Conservation (phyloP, 2,888 invertebrate genomes). For the Trileptium ribeirensis region DNA sequence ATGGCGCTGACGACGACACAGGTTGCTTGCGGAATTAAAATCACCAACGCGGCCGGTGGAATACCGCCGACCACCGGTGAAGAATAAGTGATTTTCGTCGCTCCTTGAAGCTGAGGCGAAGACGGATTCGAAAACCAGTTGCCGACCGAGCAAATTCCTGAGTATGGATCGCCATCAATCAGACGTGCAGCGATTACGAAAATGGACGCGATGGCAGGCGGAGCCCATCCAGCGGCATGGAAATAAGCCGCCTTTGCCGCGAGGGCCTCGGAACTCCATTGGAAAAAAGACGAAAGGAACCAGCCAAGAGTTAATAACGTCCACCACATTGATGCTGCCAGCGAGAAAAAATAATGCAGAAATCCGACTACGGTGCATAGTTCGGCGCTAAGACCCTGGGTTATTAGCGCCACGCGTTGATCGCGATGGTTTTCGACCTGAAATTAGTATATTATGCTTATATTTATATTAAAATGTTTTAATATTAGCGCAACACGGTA, state of each 20-base stretch:
- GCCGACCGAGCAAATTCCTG: constrained; percentile 92
- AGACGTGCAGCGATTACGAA: constrained; percentile 77
- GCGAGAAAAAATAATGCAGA: constrained; percentile 80
- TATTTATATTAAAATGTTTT: no score
- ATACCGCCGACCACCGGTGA: no score
- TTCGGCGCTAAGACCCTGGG: constrained; percentile 54
- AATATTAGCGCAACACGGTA: no score
- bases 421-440: no score
- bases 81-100: no score
- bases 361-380: constrained; percentile 88
- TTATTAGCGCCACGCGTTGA: constrained; percentile 10
- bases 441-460: no score
- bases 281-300: constrained; percentile 94
- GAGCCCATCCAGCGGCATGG: constrained; percentile 89
- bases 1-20: constrained; percentile 79
- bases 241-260: constrained; percentile 84
- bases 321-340: constrained; percentile 55
- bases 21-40: constrained; percentile 75
- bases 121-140: no score
- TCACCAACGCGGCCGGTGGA: constrained; percentile 60
- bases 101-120: no score
- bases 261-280: constrained; percentile 97
- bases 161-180: constrained; percentile 90
- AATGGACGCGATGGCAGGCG: constrained; percentile 82
- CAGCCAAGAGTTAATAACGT: constrained; percentile 91